Evolutionary conservation across 1,140 invertebrate genomes (phyloP), one percentile per base, ranked within the genome.

Genomic region (Trypoxylus dichotomus): DNA sequence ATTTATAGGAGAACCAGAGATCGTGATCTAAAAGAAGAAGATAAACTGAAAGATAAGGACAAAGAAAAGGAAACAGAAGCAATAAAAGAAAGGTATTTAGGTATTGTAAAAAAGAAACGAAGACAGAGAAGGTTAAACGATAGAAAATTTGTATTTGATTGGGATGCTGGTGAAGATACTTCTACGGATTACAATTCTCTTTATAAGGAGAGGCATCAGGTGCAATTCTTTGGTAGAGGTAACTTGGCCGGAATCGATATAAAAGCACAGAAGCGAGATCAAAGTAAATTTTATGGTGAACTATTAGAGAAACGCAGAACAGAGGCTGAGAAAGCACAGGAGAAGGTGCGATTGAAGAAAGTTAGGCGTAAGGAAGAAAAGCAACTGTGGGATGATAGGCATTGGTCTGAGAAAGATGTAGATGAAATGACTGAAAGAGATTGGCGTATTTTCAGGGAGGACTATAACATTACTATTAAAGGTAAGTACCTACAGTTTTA

Each of bases 361-460:
- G 93, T 98, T 1, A 96, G 97, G 83, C 93, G 94, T 83, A 97
- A 96, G 86, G 97, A 99, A 89, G 97, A 98, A 79, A 99, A 99
- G 88, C 97, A 99, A 85, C 95, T 97, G 84, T 99, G 96, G 95
- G 98, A 99, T 88, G 98, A 99, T 85, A 91, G 98, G 27, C 98
- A 99, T 87, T 99, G 98, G 98, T 95, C 94, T 19, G 97, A 99
- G 82, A 99, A 99, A 87, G 91, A 92, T 11, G 84, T 94, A 0
- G 91, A 94, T 74, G 97, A 99, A 88, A 99, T 99, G 98, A 97
- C 95, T 10, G 98, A 99, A 85, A 90, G 98, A 85, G 98, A 99
- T 89, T 99, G 98, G 98, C 91, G 98, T 85, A 99, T 99, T 83
- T 99, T 99, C 84, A 92, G 98, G 79, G 98, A 99, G 89, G 98